phyloP scores from a whole-genome alignment of 2,797 vertebrate genomes.

The Oreochromis grahami region DNA sequence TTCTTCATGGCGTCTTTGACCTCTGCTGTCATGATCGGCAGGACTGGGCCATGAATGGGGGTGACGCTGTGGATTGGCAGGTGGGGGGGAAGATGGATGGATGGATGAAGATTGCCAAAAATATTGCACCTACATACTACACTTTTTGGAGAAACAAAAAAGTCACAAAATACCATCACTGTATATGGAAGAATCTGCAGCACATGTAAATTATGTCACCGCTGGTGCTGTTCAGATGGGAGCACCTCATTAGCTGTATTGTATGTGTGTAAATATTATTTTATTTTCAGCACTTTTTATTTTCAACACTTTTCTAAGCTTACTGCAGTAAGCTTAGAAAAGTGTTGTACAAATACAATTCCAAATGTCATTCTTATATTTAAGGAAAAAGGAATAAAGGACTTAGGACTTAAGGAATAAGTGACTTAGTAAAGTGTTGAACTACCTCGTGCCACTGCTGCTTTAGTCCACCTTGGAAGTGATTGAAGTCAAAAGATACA shows the following conservation, averaged over 20 bases:
- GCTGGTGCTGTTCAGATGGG: not conserved
- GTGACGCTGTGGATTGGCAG: not conserved
- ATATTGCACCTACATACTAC: not conserved
- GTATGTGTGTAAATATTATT: not conserved
- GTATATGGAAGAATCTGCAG: not conserved
- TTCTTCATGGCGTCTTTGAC: not conserved
- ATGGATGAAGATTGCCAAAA: not conserved
- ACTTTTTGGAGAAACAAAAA: not conserved
- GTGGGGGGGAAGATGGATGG: fast-evolving
- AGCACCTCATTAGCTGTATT: not conserved
- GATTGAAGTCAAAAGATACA: not conserved
- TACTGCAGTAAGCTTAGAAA: not conserved
- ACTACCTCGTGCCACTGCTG: not conserved
- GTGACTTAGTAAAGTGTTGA: not conserved
- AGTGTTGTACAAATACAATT: not conserved
- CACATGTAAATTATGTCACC: not conserved
- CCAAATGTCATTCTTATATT: not conserved
- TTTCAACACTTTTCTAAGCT: not conserved
- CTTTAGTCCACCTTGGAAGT: not conserved
- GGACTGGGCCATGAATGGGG: not conserved
- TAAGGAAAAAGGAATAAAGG: not conserved
- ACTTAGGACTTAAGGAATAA: too few species aligned
- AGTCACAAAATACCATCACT: not conserved
- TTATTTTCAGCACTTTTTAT: not conserved
- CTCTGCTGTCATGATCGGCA: not conserved